phyloP scores from a whole-genome alignment of 2,113 vertebrate species.

The Plotosus lineatus region DNA sequence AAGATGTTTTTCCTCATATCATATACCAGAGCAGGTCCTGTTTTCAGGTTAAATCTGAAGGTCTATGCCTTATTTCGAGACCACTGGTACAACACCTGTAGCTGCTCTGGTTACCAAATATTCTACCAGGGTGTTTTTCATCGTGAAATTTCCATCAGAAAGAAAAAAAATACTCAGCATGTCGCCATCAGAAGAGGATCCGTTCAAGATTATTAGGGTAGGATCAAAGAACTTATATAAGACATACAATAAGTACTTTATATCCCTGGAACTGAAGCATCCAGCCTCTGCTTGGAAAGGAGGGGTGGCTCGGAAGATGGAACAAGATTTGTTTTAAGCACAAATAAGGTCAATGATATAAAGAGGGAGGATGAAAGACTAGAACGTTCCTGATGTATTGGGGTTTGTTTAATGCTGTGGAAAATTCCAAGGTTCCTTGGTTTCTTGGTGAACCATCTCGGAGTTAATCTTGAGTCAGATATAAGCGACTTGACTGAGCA shows the following conservation, averaged over 20 bases:
- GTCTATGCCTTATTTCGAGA: background rate
- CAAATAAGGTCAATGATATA: slow-evolving; percentile 19
- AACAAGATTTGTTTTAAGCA: slow-evolving; percentile 13
- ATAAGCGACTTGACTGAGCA: slow-evolving; percentile 50
- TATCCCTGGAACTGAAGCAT: slow-evolving; percentile 7
- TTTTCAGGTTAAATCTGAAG: slow-evolving; percentile 6
- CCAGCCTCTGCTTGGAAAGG: slow-evolving; percentile 11
- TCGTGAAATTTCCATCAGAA: slow-evolving; percentile 33
- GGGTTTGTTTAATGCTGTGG: slow-evolving; percentile 30
- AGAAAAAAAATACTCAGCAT: slow-evolving; percentile 48
- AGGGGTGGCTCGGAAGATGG: slow-evolving; percentile 18
- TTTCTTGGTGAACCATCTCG: slow-evolving; percentile 40
- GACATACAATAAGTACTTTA: slow-evolving; percentile 30
- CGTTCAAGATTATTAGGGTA: slow-evolving; percentile 46
- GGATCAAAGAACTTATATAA: slow-evolving; percentile 41
- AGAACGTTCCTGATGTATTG: slow-evolving; percentile 20
- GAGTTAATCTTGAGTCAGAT: slow-evolving; percentile 42
- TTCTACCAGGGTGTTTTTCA: slow-evolving; percentile 54
- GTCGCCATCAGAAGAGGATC: slow-evolving; percentile 46
- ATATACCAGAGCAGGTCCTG: slow-evolving; percentile 13
- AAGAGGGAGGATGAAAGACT: slow-evolving; percentile 13
- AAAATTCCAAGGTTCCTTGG: slow-evolving; percentile 26
- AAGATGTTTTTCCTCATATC: slow-evolving; percentile 55
- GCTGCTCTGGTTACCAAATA: slow-evolving; percentile 42
- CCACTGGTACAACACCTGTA: slow-evolving; percentile 33